These are phyloP conservation scores for Neogobius melanostomus DNA, from an alignment of 2,113 vertebrate species.

Conservation along the genomic window DNA sequence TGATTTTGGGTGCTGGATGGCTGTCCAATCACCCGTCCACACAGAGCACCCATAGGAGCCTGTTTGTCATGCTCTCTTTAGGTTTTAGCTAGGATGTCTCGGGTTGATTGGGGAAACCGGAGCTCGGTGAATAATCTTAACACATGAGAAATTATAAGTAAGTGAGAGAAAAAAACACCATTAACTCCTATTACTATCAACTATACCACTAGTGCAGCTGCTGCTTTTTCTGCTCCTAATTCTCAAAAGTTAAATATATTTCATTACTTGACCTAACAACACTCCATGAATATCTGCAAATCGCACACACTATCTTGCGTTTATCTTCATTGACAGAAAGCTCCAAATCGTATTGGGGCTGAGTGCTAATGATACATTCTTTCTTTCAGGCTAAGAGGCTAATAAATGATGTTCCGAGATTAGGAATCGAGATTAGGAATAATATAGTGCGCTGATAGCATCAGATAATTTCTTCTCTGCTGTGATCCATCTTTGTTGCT, in stretches of 20 bases:
- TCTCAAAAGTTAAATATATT: background rate
- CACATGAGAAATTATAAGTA: no score
- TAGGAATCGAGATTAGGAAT: conserved; percentile 40
- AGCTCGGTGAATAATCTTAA: no score
- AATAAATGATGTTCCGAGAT: conserved; percentile 46
- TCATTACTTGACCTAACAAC: background rate
- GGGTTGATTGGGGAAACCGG: no score
- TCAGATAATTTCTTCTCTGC: background rate
- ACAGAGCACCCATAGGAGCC: conserved; percentile 19
- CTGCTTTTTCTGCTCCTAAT: no score
- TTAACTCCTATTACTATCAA: no score
- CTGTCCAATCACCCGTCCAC: conserved; percentile 18
- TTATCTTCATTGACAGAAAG: conserved; percentile 25
- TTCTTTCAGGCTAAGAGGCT: conserved; percentile 25
- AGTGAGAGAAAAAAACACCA: no score
- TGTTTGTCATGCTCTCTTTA: conserved; percentile 12
- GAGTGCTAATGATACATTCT: conserved; percentile 12
- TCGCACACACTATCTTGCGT: background rate
- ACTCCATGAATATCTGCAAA: background rate
- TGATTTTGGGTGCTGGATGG: conserved; percentile 9
- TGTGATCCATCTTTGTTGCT: background rate
- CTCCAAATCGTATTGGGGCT: conserved; percentile 27
- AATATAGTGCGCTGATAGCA: conserved; percentile 29
- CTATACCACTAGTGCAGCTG: no score
- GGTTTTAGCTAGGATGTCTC: no score